Percentiles rank a stretch among this genome's conserved stretches.
phyloP scores from a whole-genome alignment of 2,113 vertebrate species.

The Hippocampus abdominalis region DNA sequence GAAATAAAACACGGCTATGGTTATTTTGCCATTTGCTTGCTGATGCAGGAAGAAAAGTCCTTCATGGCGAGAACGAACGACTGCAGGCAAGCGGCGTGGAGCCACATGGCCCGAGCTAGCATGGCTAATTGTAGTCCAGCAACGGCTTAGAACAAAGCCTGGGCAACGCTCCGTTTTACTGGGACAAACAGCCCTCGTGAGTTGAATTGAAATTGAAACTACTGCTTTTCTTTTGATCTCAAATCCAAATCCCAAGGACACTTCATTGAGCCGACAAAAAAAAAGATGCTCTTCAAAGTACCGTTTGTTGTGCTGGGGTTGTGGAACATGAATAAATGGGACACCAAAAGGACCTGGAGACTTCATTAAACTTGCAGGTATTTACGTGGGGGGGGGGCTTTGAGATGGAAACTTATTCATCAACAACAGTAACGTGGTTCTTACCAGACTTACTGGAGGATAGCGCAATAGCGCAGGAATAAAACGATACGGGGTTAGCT shows the following conservation, averaged over 20 bases:
- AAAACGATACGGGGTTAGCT: too few relatives aligned
- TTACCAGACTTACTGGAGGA: not conserved
- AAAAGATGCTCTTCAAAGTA: conserved; percentile 18
- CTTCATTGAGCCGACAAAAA: conserved; percentile 5
- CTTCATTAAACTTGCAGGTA: conserved; percentile 3
- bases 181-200: conserved; percentile 26
- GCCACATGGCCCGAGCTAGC: conserved; percentile 49
- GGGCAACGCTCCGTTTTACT: conserved; percentile 28
- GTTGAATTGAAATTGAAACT: conserved; percentile 22
- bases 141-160: conserved; percentile 51
- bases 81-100: conserved; percentile 29
- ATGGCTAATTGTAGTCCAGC: conserved; percentile 46
- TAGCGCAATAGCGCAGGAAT: too few relatives aligned
- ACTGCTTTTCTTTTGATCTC: conserved; percentile 35
- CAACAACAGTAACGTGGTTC: not conserved
- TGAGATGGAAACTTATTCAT: not conserved
- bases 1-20: not conserved
- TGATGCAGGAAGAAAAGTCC: conserved; percentile 5
- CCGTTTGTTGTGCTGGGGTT: not conserved
- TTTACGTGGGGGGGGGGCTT: not conserved
- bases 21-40: not conserved
- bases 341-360: not conserved
- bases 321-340: not conserved
- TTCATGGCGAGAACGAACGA: conserved; percentile 13
- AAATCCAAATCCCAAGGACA: conserved; percentile 17